Percentiles rank a stretch among this genome's conserved stretches.
These are phyloP conservation scores for Hipposideros larvatus DNA, from an alignment of 2,797 vertebrate genomes.

Conservation along the genomic window DNA sequence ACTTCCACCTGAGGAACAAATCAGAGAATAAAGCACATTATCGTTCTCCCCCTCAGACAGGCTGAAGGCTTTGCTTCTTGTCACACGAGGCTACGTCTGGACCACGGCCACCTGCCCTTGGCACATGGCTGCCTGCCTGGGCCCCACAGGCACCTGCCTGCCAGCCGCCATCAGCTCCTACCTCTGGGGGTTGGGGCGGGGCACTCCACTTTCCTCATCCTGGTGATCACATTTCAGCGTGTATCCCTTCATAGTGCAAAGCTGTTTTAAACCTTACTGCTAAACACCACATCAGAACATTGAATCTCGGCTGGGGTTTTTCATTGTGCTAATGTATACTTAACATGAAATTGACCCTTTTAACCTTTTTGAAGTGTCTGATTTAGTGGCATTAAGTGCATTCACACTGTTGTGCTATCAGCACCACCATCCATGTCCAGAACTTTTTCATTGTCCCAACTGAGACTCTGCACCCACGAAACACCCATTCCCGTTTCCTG, in stretches of 20 bases:
- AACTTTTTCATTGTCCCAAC: neutral
- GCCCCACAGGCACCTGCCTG: too few relatives aligned
- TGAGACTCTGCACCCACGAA: neutral
- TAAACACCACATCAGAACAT: neutral
- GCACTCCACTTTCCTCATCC: neutral
- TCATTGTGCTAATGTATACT: neutral
- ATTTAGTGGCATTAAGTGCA: neutral
- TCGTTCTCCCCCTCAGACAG: neutral
- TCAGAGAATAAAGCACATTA: constrained; percentile 29
- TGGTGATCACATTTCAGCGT: neutral
- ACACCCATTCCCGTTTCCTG: neutral
- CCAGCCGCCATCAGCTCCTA: neutral
- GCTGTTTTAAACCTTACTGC: neutral
- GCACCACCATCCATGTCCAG: too few relatives aligned
- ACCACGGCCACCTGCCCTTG: rapidly evolving
- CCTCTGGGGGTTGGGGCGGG: neutral
- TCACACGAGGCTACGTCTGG: neutral
- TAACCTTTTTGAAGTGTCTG: neutral
- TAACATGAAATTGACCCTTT: neutral
- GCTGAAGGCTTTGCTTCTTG: neutral
- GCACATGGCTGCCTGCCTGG: neutral
- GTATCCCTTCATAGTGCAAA: neutral
- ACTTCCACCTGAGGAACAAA: constrained; percentile 64
- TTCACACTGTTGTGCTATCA: neutral
- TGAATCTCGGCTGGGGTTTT: neutral